These are phyloP conservation scores for Tetramorium simillimum DNA, from an alignment of 1,140 invertebrate genomes.

Conservation along the genomic window DNA sequence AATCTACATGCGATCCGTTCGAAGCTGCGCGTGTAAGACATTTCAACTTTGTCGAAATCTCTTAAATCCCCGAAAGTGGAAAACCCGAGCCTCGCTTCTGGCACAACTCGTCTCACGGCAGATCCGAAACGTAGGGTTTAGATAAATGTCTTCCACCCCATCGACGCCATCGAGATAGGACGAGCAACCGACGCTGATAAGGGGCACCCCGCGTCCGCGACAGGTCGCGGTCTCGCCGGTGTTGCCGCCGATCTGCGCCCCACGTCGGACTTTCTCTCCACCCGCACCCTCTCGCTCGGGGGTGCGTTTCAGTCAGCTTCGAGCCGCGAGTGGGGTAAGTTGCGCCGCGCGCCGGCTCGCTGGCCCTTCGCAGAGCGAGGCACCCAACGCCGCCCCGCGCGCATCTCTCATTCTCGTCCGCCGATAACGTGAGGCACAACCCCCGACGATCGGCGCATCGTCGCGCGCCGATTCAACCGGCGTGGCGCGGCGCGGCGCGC, in stretches of 20 bases:
- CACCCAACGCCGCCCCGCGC: constrained; percentile 20
- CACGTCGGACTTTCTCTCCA: constrained; percentile 25
- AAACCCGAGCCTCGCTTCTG: background rate
- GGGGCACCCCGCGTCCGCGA: background rate
- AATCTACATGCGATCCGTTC: background rate
- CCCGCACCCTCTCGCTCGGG: constrained; percentile 48
- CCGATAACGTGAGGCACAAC: background rate
- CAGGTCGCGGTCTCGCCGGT: constrained; percentile 38
- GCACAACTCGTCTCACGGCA: background rate
- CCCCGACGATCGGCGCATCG: constrained; percentile 15
- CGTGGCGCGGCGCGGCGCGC: constrained; percentile 4
- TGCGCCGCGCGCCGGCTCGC: constrained; percentile 54
- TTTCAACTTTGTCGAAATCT: background rate
- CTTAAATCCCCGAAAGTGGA: background rate
- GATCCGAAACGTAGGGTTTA: background rate
- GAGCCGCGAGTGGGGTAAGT: constrained; percentile 67
- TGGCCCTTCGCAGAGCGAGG: constrained; percentile 31
- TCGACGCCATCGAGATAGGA: background rate
- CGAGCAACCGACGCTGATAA: constrained; percentile 8
- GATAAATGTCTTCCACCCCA: background rate
- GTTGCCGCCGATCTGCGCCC: constrained; percentile 60
- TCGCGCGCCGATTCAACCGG: constrained; percentile 23
- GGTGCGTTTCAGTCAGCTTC: constrained; percentile 67
- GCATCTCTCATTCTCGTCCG: background rate
- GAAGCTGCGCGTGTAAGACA: background rate